Percentiles rank a stretch among this genome's conserved stretches.
phyloP scores from a whole-genome alignment of 2,888 invertebrate species.

The Podabrus alpinus region DNA sequence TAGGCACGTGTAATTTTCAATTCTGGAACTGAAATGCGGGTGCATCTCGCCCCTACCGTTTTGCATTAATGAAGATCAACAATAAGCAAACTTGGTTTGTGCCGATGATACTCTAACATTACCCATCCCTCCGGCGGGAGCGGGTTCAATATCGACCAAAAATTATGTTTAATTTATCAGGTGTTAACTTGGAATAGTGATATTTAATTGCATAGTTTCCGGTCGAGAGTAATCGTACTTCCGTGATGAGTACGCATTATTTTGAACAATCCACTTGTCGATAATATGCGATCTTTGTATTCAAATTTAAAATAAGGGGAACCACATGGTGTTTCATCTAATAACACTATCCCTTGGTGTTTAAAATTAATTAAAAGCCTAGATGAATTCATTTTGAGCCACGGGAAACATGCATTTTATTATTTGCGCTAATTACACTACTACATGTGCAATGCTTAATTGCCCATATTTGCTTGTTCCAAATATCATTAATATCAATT shows the following conservation, averaged over 20 bases:
- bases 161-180: conserved; percentile 50
- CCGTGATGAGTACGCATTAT: conserved; percentile 49
- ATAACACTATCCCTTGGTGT: conserved; percentile 47
- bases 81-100: conserved; percentile 19
- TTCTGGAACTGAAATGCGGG: conserved; percentile 34
- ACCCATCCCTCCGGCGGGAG: background rate
- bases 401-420: conserved; percentile 23
- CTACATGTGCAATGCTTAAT: conserved; percentile 25
- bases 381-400: conserved; percentile 26
- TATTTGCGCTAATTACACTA: conserved; percentile 25
- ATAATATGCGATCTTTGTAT: conserved; percentile 46
- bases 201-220: conserved; percentile 50
- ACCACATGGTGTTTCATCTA: conserved; percentile 51
- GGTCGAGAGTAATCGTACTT: conserved; percentile 45
- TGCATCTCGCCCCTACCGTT: conserved; percentile 20
- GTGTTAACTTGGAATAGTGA: conserved; percentile 48
- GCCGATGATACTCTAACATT: conserved; percentile 40
- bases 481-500: conserved; percentile 20
- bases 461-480: conserved; percentile 17
- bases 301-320: conserved; percentile 40
- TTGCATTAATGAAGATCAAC: conserved; percentile 28
- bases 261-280: conserved; percentile 51
- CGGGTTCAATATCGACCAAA: background rate
- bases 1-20: conserved; percentile 36
- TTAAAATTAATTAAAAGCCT: conserved; percentile 50